These are phyloP conservation scores for Stenolophus ochropezus DNA, from an alignment of 2,888 invertebrate genomes.

Conservation along the genomic window DNA sequence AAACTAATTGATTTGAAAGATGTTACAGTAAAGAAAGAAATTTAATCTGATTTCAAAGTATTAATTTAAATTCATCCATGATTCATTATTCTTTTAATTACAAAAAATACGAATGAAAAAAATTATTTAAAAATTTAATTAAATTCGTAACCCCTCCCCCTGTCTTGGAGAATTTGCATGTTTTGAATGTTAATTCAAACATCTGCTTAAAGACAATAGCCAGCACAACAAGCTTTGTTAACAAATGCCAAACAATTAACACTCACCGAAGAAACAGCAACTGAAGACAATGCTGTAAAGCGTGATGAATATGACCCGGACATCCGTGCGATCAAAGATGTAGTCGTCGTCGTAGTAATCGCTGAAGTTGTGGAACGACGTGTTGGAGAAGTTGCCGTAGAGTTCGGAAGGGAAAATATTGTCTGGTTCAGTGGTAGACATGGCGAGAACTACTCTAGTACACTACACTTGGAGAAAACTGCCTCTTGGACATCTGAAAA, in stretches of 20 bases:
- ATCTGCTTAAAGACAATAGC: not conserved
- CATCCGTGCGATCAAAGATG: slow-evolving; percentile 84
- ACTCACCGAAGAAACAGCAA: slow-evolving; percentile 89
- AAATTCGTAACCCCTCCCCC: no score
- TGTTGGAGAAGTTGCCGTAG: not conserved
- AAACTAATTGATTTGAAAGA: no score
- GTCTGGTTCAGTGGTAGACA: not conserved
- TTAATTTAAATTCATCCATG: not conserved
- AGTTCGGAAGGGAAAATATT: not conserved
- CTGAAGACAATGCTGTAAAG: slow-evolving; percentile 87
- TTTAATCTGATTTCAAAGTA: not conserved
- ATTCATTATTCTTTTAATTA: not conserved
- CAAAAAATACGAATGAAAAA: not conserved
- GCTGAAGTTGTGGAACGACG: not conserved
- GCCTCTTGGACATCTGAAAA: not conserved
- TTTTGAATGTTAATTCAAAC: not conserved
- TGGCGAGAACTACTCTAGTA: not conserved
- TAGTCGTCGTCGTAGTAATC: slow-evolving; percentile 75
- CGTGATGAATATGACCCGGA: slow-evolving; percentile 83
- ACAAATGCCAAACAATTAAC: slow-evolving; percentile 1
- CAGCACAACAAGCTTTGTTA: not conserved
- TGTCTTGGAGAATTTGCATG: not conserved
- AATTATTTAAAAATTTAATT: not conserved
- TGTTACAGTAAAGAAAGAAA: not conserved
- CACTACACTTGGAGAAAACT: not conserved